phyloP scores from a whole-genome alignment of 2,797 vertebrate species.

The Notolepis coatsorum region DNA sequence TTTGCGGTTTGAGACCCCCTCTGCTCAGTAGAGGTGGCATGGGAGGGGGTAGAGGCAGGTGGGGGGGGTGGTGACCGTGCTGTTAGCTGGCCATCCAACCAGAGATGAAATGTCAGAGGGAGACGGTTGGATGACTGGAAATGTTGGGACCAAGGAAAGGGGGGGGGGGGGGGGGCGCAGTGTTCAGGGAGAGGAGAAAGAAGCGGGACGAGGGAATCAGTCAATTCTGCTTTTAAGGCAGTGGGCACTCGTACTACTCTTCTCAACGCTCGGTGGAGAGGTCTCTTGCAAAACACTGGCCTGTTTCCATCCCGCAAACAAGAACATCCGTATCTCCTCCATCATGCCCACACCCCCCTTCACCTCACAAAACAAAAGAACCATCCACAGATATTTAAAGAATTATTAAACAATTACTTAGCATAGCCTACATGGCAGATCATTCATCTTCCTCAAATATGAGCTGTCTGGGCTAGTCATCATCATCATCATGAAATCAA shows the following conservation, averaged over 20 bases:
- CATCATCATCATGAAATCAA: slow-evolving; percentile 36
- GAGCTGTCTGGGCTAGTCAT: slow-evolving; percentile 45
- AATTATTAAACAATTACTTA: slow-evolving; percentile 3
- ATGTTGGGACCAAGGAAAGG: slow-evolving; percentile 35
- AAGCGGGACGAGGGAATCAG: neutral
- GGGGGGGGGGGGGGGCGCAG: slow-evolving; percentile 31
- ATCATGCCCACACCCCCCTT: no score
- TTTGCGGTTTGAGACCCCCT: neutral
- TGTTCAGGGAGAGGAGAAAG: slow-evolving; percentile 12
- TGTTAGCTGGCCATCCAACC: slow-evolving; percentile 18
- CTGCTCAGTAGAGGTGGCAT: slow-evolving; percentile 1
- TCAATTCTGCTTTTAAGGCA: slow-evolving; percentile 45
- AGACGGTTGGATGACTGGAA: slow-evolving; percentile 11
- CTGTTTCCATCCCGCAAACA: slow-evolving; percentile 3
- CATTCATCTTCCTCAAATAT: slow-evolving; percentile 34
- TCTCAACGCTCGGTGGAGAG: slow-evolving; percentile 15
- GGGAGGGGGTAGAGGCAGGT: slow-evolving; percentile 9
- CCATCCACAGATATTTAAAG: neutral
- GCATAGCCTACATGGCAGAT: slow-evolving; percentile 33
- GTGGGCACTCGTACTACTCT: slow-evolving; percentile 30
- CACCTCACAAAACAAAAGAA: slow-evolving; percentile 34
- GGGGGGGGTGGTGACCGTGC: slow-evolving; percentile 45
- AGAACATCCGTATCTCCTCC: slow-evolving; percentile 26
- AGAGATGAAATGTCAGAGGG: slow-evolving; percentile 44
- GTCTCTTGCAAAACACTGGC: neutral